Conservation (phyloP, 2,888 invertebrate genomes). For the Aquatica leii region DNA sequence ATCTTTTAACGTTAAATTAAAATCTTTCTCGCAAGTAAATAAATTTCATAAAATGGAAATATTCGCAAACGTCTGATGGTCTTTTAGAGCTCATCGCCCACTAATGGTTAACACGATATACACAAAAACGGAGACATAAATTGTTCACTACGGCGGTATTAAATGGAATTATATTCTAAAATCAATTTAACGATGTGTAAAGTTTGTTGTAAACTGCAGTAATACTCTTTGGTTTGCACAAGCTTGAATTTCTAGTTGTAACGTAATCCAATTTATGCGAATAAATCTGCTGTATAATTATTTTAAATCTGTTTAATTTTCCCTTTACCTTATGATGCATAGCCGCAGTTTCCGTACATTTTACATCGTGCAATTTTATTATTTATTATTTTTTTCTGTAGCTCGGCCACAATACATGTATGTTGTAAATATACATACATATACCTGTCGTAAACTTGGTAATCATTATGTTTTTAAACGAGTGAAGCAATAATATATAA, state of each 20-base stretch:
- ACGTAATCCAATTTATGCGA: conserved; percentile 37
- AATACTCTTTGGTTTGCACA: conserved; percentile 32
- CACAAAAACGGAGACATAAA: conserved; percentile 22
- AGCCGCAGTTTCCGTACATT: not conserved
- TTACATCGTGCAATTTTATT: conserved; percentile 11
- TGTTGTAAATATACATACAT: not conserved
- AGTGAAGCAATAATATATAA: conserved; percentile 15
- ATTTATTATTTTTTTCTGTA: not conserved
- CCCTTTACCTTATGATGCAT: conserved; percentile 22
- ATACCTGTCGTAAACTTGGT: conserved; percentile 9
- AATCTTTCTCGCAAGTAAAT: not conserved
- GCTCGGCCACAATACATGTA: not conserved
- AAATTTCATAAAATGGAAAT: not conserved
- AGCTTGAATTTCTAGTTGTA: conserved; percentile 25
- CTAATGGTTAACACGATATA: not conserved
- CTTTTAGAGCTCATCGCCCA: not conserved
- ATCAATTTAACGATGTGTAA: conserved; percentile 37
- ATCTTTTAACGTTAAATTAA: too few relatives aligned
- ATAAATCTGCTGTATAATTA: conserved; percentile 37
- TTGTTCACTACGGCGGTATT: conserved; percentile 26
- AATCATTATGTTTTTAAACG: conserved; percentile 3
- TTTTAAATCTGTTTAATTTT: conserved; percentile 39
- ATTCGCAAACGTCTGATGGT: not conserved
- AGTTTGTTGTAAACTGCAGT: conserved; percentile 36
- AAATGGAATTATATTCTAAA: conserved; percentile 29